Evolutionary conservation across 2,797 vertebrate genomes (phyloP), one percentile per base, ranked within the genome.

Genomic region (Parambassis ranga): DNA sequence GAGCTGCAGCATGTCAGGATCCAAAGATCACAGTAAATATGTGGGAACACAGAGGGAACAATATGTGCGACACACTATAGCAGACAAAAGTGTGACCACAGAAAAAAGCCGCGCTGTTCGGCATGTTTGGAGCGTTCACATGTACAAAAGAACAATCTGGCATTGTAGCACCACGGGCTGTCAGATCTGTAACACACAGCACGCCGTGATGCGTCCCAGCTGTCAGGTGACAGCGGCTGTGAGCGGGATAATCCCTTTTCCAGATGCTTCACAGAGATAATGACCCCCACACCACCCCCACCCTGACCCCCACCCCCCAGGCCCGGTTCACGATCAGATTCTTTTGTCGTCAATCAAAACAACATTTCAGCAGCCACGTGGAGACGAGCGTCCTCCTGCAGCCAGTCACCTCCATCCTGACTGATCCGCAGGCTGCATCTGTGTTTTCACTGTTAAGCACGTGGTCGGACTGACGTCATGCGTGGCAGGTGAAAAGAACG

Each of bases 101-200:
- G n/a, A n/a, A n/a, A n/a, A 79, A 79, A 72, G 63, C n/a, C 31
- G 5, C 8, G 10, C 22, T 57, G 24, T 53, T 35, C 26, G 32
- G 19, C 56, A 49, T 75, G 52, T 70, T 63, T 69, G 32, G 9
- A 70, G 60, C 67, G 41, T 31, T 59, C 26, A 36, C 31, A 44
- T 70, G 68, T 71, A 63, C 65, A 65, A 43, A 64, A 61, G 81
- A 85, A 85, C 57, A 69, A 57, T 79, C 81, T 81, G 61, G 74
- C 37, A 28, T 7, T 71, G 5, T 8, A 28, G 41, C 24, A n/a
- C 49, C 14, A 62, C 38, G 36, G 20, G 28, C 49, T 51, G 47
- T 66, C 16, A 60, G 49, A 39, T 16, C 23, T 50, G 48, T 71
- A 6, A 49, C 59, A 47, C 2, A 0, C 30, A 36, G 51, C 24